Percentiles rank a stretch among this genome's conserved stretches.
phyloP scores from a whole-genome alignment of 1,140 invertebrate genomes.

The Stegodyphus mimosarum region DNA sequence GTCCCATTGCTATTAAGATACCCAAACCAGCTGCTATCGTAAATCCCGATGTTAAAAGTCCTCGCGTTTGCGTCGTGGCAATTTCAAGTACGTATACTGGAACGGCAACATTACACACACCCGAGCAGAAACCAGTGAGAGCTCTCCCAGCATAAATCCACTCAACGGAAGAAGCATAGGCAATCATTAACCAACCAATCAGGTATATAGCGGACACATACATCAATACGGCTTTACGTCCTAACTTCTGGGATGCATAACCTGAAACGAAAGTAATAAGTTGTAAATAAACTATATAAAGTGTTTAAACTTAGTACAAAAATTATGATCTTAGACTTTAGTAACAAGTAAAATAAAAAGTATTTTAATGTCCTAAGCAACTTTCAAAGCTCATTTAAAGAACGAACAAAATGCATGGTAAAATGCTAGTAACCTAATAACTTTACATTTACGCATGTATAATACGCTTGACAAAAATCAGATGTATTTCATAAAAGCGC shows the following conservation, averaged over 20 bases:
- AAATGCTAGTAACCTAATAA: no score
- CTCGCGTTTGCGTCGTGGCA: slow-evolving; percentile 82
- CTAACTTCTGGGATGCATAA: slow-evolving; percentile 79
- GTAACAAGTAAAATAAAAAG: no score
- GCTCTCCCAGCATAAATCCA: slow-evolving; percentile 75
- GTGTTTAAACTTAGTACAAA: no score
- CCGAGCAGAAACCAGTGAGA: slow-evolving; percentile 75
- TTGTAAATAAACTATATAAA: no score
- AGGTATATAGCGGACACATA: slow-evolving; percentile 78
- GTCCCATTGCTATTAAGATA: slow-evolving; percentile 73
- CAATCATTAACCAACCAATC: slow-evolving; percentile 81
- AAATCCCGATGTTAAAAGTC: slow-evolving; percentile 82
- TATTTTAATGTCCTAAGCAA: no score
- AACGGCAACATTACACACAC: slow-evolving; percentile 73
- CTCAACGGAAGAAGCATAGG: slow-evolving; percentile 71
- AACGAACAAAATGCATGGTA: no score
- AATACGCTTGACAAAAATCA: no score
- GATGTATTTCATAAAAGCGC: no score
- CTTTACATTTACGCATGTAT: no score
- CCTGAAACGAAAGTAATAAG: slow-evolving; percentile 64
- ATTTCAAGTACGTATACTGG: slow-evolving; percentile 91
- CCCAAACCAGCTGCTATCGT: slow-evolving; percentile 83
- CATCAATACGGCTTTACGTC: slow-evolving; percentile 81
- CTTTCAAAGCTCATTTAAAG: no score
- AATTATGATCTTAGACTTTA: no score